phyloP scores from a whole-genome alignment of 1,140 invertebrate genomes.

The Oscheius sp. region DNA sequence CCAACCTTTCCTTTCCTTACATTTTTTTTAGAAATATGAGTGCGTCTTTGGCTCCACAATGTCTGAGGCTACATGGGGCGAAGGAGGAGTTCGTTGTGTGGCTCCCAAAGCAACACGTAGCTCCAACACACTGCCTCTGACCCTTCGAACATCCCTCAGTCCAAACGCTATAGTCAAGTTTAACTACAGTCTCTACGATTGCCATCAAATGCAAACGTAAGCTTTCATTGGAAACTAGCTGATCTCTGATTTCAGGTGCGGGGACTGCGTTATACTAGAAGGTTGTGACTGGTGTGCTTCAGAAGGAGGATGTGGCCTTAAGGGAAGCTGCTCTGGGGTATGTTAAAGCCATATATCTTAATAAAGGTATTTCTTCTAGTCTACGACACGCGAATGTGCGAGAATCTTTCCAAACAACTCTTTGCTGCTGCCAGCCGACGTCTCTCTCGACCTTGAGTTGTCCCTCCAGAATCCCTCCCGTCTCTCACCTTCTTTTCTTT shows the following conservation, averaged over 20 bases:
- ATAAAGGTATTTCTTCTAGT: no score
- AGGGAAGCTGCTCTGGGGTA: conserved; percentile 1
- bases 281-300: conserved; percentile 48
- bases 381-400: neutral
- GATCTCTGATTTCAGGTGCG: neutral
- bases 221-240: neutral
- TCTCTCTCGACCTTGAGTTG: neutral
- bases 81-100: conserved; percentile 34
- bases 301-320: neutral
- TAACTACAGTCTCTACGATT: conserved; percentile 50
- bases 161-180: conserved; percentile 8
- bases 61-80: conserved; percentile 34
- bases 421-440: neutral
- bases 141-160: conserved; percentile 38
- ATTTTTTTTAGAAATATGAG: conserved; percentile 45
- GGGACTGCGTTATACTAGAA: neutral
- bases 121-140: conserved; percentile 27
- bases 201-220: conserved; percentile 47
- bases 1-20: no score
- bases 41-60: conserved; percentile 45
- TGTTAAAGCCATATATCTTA: no score
- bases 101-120: conserved; percentile 19
- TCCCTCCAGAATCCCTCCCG: no score
- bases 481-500: no score
- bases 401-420: neutral